Evolutionary conservation across 2,113 vertebrate genomes (phyloP), one percentile per base, ranked within the genome.

Genomic region (Rhinoptilus africanus): DNA sequence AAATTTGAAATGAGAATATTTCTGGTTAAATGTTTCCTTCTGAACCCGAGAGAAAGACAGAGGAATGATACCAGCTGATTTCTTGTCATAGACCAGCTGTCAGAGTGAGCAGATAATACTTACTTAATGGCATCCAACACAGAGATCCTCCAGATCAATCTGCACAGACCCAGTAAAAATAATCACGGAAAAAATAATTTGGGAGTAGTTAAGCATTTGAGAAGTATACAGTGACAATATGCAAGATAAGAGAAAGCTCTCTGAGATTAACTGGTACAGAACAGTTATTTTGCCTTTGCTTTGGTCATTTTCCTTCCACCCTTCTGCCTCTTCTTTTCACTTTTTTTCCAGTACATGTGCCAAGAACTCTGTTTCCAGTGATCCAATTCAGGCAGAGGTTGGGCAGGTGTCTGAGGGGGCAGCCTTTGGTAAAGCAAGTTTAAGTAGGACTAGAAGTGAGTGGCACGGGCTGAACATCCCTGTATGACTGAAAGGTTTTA

Each of bases 71-170:
- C 68, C 53, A 81, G 41, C 39, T 87, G 81, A 93, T 71, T 92
- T 67, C 72, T 84, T 84, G 69, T 94, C 84, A 60, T 39, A 95
- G 60, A 86, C 88, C 54, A 89, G 48, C 80, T 94, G 60, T 96
- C 91, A 91, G 89, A 87, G 81, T 48, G 51, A 93, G 53, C 34
- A 87, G 81, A 51, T 87, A 95, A 66, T 91, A 80, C 64, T 20
- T 64, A n/a, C 37, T 68, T 59, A 86, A 67, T 71, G 35, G 35
- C 34, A 75, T 67, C 76, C 73, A 91, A 91, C 92, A 81, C n/a
- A 86, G 85, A 82, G 72, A 80, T 78, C 23, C 62, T 88, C 32
- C 51, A 77, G 50, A 74, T 91, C 48, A 91, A 71, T 84, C 60
- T 93, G 56, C 56, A 74, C 37, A 74, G 34, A 9, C 32, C 37